Percentiles rank a stretch among this genome's conserved stretches.
Evolutionary conservation across 2,797 vertebrate species (phyloP).

Genomic region (Hybognathus amarus): DNA sequence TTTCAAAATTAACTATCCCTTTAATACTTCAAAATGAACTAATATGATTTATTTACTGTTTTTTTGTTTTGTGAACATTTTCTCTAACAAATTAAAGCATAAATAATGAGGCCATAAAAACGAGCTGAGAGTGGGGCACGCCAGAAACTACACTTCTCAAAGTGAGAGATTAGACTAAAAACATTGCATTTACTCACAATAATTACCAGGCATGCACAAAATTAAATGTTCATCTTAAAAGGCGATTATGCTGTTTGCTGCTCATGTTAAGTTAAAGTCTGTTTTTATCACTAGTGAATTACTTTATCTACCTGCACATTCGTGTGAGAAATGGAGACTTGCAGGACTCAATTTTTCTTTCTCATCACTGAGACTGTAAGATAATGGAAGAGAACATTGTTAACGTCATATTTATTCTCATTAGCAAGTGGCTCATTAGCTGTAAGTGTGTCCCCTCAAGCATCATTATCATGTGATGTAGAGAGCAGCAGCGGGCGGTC

Average conservation of each 20-base stretch:
- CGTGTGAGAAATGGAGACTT: neutral
- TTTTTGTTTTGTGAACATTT: neutral
- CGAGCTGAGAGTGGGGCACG: neutral
- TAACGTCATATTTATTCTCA: neutral
- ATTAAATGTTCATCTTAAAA: conserved; percentile 31
- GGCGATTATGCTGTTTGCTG: conserved; percentile 20
- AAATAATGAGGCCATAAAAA: neutral
- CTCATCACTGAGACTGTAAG: neutral
- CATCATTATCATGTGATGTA: conserved; percentile 13
- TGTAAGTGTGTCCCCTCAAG: neutral
- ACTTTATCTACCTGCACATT: neutral
- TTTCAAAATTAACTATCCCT: too few species aligned
- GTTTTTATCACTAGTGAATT: conserved; percentile 1
- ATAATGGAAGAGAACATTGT: neutral
- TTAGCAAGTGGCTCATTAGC: conserved; percentile 27
- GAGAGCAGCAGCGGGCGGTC: conserved; percentile 27
- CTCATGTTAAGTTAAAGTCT: neutral
- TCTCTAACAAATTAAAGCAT: neutral
- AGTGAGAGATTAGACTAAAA: conserved; percentile 19
- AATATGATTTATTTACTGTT: too few species aligned
- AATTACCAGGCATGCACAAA: conserved; percentile 10
- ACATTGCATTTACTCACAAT: conserved; percentile 11
- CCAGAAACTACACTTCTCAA: neutral
- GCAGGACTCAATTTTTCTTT: neutral
- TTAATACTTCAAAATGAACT: neutral